Conservation (phyloP, 2,113 vertebrate genomes). For the Nycticorax nycticorax region DNA sequence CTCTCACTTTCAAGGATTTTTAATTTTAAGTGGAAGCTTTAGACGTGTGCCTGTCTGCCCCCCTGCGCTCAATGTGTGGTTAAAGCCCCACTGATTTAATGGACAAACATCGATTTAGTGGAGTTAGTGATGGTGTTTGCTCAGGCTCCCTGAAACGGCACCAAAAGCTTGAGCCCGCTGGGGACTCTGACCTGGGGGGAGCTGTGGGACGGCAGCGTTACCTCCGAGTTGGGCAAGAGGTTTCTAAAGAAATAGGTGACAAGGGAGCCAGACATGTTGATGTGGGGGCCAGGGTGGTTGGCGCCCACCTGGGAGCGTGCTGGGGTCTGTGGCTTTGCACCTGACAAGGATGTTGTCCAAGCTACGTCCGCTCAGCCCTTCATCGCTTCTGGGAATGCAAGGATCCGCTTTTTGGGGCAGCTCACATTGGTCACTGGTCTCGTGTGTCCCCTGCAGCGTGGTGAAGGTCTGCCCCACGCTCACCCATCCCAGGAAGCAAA, state of each 20-base stretch:
- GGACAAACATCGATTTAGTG: neutral
- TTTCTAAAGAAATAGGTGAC: neutral
- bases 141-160: neutral
- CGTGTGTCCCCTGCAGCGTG: neutral
- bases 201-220: neutral
- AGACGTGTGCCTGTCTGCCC: accelerated
- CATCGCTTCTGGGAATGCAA: neutral
- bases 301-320: neutral
- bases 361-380: neutral
- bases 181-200: neutral
- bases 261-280: neutral
- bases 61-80: accelerated
- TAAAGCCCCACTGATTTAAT: neutral
- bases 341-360: neutral
- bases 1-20: neutral
- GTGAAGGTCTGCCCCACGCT: neutral
- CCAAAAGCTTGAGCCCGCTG: neutral
- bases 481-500: neutral
- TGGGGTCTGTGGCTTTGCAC: neutral
- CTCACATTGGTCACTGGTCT: neutral
- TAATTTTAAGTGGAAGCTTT: neutral
- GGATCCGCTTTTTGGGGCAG: neutral
- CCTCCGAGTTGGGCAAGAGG: neutral
- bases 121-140: neutral
- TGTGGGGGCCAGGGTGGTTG: accelerated